These are phyloP conservation scores for Tetragnatha montana DNA, from an alignment of 2,888 invertebrate species.

Conservation along the genomic window DNA sequence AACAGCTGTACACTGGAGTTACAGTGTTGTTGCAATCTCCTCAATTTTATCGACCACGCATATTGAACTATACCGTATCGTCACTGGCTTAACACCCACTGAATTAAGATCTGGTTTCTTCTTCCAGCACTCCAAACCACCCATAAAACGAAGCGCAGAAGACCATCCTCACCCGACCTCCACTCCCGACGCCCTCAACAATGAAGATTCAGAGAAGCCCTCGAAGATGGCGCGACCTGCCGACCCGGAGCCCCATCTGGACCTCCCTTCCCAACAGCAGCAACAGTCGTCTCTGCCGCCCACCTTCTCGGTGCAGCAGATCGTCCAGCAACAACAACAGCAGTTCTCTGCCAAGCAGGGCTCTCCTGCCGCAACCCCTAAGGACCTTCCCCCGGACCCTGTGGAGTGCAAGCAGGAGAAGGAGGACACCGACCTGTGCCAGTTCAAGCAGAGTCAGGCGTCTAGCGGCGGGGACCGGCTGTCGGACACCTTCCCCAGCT, in stretches of 20 bases:
- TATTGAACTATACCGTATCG: no score
- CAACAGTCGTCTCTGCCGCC: constrained; percentile 6
- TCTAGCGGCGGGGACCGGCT: constrained; percentile 40
- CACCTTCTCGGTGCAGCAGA: constrained; percentile 90
- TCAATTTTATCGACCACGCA: no score
- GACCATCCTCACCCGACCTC: constrained; percentile 2
- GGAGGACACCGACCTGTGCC: constrained; percentile 83
- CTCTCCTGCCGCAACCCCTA: no score
- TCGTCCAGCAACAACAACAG: constrained; percentile 88
- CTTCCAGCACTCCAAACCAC: constrained; percentile 52
- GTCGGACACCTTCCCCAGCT: constrained; percentile 68
- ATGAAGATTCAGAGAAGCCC: constrained; percentile 52
- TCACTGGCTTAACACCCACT: no score
- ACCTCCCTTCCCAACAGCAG: background rate
- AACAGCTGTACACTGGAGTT: no score
- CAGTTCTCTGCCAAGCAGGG: no score
- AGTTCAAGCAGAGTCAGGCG: constrained; percentile 28
- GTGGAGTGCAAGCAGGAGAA: constrained; percentile 89
- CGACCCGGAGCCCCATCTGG: constrained; percentile 20
- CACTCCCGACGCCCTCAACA: constrained; percentile 5
- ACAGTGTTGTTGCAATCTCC: no score
- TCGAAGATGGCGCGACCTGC: constrained; percentile 33
- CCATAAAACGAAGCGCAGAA: constrained; percentile 55
- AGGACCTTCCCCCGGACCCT: constrained; percentile 55
- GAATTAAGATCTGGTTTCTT: background rate